Evolutionary conservation across 2,888 invertebrate genomes (phyloP).

Genomic region (Plutella xylostella): DNA sequence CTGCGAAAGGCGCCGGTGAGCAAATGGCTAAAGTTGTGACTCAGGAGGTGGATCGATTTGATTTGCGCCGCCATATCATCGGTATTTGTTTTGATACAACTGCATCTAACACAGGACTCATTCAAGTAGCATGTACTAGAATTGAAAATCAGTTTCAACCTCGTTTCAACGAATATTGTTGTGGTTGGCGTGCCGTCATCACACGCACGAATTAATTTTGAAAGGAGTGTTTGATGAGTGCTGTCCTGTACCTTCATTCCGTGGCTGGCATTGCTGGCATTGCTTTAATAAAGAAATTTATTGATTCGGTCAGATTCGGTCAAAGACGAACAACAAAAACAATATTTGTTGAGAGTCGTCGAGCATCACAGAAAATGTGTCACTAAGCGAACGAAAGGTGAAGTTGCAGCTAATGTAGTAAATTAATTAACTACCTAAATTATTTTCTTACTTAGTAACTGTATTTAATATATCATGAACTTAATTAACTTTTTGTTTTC

Average conservation of each 20-base stretch:
- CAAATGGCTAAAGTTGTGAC: conserved; percentile 3
- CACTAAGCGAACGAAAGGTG: background rate
- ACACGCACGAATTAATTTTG: background rate
- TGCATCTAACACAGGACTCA: conserved; percentile 5
- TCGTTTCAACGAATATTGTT: background rate
- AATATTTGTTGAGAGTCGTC: conserved; percentile 3
- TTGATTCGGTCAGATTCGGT: background rate
- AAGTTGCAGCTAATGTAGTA: background rate
- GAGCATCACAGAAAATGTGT: conserved; percentile 6
- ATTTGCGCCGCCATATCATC: background rate
- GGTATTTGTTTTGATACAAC: conserved; percentile 6
- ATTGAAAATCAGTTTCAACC: background rate
- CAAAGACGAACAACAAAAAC: conserved; percentile 2
- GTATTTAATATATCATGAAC: background rate
- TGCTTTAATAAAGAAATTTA: background rate
- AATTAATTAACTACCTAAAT: background rate
- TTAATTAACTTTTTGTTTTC: background rate
- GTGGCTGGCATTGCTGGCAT: background rate
- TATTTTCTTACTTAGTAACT: background rate
- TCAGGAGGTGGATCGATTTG: conserved; percentile 3
- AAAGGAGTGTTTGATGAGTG: background rate
- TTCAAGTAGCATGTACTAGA: background rate
- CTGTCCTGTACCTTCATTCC: background rate
- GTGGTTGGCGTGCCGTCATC: background rate
- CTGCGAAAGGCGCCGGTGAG: too few species aligned